These are phyloP conservation scores for Eledona agricola DNA, from an alignment of 2,888 invertebrate genomes.

Conservation along the genomic window DNA sequence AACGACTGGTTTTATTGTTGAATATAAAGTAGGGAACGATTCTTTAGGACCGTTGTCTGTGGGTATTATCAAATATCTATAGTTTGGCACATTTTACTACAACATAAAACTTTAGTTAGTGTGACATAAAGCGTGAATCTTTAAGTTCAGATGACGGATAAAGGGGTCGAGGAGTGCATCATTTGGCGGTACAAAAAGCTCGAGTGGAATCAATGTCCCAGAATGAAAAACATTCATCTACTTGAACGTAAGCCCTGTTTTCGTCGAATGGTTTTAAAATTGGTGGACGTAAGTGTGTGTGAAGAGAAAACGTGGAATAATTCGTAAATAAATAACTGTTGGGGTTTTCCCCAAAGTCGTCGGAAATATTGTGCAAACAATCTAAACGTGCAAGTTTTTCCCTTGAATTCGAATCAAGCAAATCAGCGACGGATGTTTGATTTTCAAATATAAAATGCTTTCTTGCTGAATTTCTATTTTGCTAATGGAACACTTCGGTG, in stretches of 20 bases:
- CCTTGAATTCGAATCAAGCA: conserved; percentile 51
- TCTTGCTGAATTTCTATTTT: conserved; percentile 42
- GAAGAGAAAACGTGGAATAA: conserved; percentile 1
- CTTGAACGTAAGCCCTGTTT: conserved; percentile 4
- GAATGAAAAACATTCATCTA: conserved; percentile 6
- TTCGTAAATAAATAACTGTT: conserved; percentile 18
- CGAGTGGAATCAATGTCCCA: conserved; percentile 22
- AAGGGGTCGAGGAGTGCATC: conserved; percentile 28
- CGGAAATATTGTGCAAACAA: conserved; percentile 23
- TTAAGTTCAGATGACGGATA: conserved; percentile 36
- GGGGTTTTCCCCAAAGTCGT: conserved; percentile 3
- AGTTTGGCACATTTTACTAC: conserved; percentile 38
- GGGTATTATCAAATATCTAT: conserved; percentile 32
- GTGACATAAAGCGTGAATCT: conserved; percentile 40
- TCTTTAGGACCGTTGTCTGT: conserved; percentile 18
- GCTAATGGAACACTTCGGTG: conserved; percentile 15
- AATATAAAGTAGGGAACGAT: conserved; percentile 14
- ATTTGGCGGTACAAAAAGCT: conserved; percentile 20
- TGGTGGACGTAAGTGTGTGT: not conserved
- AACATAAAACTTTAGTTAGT: conserved; percentile 36
- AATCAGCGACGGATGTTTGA: conserved; percentile 52
- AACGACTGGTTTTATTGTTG: conserved; percentile 8
- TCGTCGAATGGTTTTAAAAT: too few relatives aligned
- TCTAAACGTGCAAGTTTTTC: conserved; percentile 41
- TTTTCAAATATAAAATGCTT: conserved; percentile 46